Evolutionary conservation across 2,888 invertebrate species (phyloP).

Genomic region (Nemapogon koenigi): DNA sequence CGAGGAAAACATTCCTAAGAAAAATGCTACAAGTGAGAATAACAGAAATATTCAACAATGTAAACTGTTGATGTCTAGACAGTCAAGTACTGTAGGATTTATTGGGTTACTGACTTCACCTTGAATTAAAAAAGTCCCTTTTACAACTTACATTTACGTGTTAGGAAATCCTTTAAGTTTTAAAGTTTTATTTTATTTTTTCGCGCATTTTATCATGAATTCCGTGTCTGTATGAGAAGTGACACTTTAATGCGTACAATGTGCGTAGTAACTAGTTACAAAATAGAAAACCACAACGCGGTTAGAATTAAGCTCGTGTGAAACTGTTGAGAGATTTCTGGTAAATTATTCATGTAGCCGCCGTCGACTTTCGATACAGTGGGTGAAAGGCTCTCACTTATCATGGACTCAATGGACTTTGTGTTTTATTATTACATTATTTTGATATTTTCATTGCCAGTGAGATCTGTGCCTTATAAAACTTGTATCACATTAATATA

Average conservation of each 20-base stretch:
- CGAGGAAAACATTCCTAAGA: no score
- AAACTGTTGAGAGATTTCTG: slow-evolving; percentile 65
- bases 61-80: neutral
- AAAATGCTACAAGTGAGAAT: no score
- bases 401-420: slow-evolving; percentile 18
- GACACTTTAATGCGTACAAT: slow-evolving; percentile 5
- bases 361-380: slow-evolving; percentile 48
- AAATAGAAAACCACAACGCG: slow-evolving; percentile 10
- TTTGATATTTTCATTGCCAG: no score
- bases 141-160: no score
- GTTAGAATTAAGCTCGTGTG: slow-evolving; percentile 49
- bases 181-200: no score
- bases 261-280: slow-evolving; percentile 7
- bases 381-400: slow-evolving; percentile 61
- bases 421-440: no score
- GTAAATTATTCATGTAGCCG: slow-evolving; percentile 59
- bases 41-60: no score
- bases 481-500: no score
- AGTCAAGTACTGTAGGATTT: neutral
- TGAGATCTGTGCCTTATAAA: no score
- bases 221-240: slow-evolving; percentile 1
- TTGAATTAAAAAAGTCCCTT: slow-evolving; percentile 6
- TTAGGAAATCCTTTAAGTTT: no score
- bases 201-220: neutral
- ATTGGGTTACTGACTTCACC: no score